A percentile compares a stretch with the other conserved stretches of the same genome.
Conservation (phyloP, 2,113 vertebrate species). For the Enhydra lutris region DNA sequence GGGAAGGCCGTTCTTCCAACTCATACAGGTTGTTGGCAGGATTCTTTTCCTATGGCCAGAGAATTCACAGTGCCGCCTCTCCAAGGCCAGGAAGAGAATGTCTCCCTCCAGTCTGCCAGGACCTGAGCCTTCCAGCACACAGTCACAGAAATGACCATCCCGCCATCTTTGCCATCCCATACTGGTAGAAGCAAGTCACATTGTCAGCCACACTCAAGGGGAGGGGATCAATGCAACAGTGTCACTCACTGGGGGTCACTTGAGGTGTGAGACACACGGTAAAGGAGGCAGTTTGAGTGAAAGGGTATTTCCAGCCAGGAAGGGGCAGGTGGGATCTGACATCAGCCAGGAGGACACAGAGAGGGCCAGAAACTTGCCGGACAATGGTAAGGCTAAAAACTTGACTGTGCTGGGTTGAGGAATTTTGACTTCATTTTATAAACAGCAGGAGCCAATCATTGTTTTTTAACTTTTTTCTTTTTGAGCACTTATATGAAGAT, state of each 20-base stretch:
- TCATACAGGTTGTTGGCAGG: background rate
- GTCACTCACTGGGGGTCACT: background rate
- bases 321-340: too few relatives aligned
- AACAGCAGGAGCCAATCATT: background rate
- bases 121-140: background rate
- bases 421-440: background rate
- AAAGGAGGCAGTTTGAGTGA: background rate
- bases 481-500: background rate
- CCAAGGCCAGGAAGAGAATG: background rate
- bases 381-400: too few relatives aligned
- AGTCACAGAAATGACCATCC: too few relatives aligned
- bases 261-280: accelerated
- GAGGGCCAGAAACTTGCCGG: background rate
- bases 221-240: background rate
- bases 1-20: background rate
- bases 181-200: background rate
- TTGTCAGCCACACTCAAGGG: background rate
- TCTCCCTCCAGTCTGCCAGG: background rate
- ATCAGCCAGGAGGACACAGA: background rate
- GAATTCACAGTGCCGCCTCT: background rate
- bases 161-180: accelerated
- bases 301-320: background rate
- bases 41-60: background rate
- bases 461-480: background rate
- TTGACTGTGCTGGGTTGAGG: accelerated